Evolutionary conservation across 2,797 vertebrate species (phyloP).

Genomic region (Acanthopagrus latus): DNA sequence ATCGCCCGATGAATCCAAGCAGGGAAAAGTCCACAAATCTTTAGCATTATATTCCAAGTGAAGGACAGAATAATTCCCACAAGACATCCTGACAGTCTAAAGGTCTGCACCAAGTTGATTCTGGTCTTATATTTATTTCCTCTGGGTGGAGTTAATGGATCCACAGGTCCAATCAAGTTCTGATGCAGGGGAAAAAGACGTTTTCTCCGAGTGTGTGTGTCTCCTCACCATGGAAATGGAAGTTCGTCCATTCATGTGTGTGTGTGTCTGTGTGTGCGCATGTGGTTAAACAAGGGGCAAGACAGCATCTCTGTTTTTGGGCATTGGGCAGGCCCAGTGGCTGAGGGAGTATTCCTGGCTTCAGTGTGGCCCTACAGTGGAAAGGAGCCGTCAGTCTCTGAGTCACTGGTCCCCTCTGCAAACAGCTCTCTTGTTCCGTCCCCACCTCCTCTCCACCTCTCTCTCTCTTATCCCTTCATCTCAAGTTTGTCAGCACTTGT

Average conservation of each 20-base stretch:
- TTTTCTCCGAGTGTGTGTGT: slow-evolving; percentile 6
- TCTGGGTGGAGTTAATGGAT: slow-evolving; percentile 78
- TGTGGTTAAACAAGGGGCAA: slow-evolving; percentile 54
- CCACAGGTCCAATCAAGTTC: slow-evolving; percentile 74
- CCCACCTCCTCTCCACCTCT: slow-evolving; percentile 1
- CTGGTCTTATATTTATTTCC: slow-evolving; percentile 68
- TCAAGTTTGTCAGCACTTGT: neutral
- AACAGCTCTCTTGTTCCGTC: slow-evolving; percentile 14
- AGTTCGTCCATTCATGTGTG: slow-evolving; percentile 29
- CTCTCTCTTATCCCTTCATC: neutral
- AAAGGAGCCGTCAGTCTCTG: slow-evolving; percentile 58
- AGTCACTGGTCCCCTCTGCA: slow-evolving; percentile 47
- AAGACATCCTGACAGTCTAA: slow-evolving; percentile 50
- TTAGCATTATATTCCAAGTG: slow-evolving; percentile 19
- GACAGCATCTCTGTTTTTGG: slow-evolving; percentile 68
- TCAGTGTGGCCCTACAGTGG: slow-evolving; percentile 53
- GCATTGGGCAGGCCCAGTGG: slow-evolving; percentile 59
- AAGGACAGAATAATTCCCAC: slow-evolving; percentile 28
- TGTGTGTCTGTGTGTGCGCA: slow-evolving; percentile 18
- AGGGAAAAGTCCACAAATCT: slow-evolving; percentile 35
- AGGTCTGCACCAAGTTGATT: slow-evolving; percentile 34
- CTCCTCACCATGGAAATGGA: slow-evolving; percentile 58
- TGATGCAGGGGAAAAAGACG: slow-evolving; percentile 56
- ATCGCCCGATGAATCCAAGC: slow-evolving; percentile 10
- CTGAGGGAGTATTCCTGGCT: slow-evolving; percentile 61